Evolutionary conservation across 2,797 vertebrate species (phyloP), one percentile per base, ranked within the genome.

Genomic region (Myoxocephalus aenaeus): DNA sequence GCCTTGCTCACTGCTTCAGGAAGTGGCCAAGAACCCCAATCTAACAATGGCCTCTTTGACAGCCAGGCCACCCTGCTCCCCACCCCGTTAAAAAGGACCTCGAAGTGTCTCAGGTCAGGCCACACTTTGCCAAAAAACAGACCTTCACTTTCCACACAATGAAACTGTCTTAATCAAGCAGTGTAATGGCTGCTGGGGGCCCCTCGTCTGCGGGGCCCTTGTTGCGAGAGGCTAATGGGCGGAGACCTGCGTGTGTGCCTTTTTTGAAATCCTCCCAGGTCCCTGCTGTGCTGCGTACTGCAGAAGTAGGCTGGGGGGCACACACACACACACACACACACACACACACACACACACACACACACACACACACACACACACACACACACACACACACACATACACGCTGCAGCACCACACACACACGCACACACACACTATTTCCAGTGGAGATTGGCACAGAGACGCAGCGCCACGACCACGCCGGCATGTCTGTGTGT

Each of bases 231-330:
- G 75, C 80, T 70, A 77, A 89, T 88, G 92, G 93, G 92, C 88
- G 91, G 92, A 77, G 92, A 91, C 80, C 90, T 78, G 84, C 83
- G 87, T 85, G 79, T 90, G 69, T 81, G 79, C 77, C 48, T 84
- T 89, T 86, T 82, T 78, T 85, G 3, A 83, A 90, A 85, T 71
- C 59, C 78, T 87, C 70, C 46, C 73, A 42, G 86, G 75, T 88
- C 70, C 90, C 85, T 77, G 88, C 90, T 90, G 89, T 70, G 91
- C 85, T 87, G 90, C 85, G 82, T 87, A 82, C 88, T 90, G 92
- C 91, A 91, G 90, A 75, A 91, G 86, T 79, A 84, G 81, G 79
- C 79, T 83, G 80, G 87, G 32, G 84, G 86, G 86, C 76, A 77
- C 85, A 77, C 89, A 84, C 87, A 83, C 89, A 79, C 88, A 86